A percentile compares a stretch with the other conserved stretches of the same genome.
These are phyloP conservation scores for Nineta flava DNA, from an alignment of 2,888 invertebrate species.

Conservation along the genomic window DNA sequence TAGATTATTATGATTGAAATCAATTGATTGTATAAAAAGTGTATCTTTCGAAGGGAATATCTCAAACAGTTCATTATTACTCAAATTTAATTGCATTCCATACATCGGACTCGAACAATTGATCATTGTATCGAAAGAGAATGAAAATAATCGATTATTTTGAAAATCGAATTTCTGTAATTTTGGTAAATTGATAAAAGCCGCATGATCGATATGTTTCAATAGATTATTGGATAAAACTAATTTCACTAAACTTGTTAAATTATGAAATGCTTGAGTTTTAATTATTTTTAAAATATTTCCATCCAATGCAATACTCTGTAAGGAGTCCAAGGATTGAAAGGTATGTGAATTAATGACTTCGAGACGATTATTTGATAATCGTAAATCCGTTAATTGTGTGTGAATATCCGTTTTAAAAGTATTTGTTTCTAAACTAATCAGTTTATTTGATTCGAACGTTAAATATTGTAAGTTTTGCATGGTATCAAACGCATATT, in stretches of 20 bases:
- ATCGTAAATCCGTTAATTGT: slow-evolving; percentile 58
- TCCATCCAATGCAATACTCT: slow-evolving; percentile 62
- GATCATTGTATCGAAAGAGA: slow-evolving; percentile 50
- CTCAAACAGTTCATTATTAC: slow-evolving; percentile 44
- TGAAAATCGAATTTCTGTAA: slow-evolving; percentile 67
- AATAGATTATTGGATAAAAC: slow-evolving; percentile 73
- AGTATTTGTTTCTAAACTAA: slow-evolving; percentile 42
- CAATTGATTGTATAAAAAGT: slow-evolving; percentile 49
- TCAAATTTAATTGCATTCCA: slow-evolving; percentile 55
- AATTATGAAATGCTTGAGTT: slow-evolving; percentile 55
- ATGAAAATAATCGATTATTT: slow-evolving; percentile 53
- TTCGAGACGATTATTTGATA: slow-evolving; percentile 67
- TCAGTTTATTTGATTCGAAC: slow-evolving; percentile 70
- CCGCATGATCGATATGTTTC: slow-evolving; percentile 49
- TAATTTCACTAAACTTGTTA: slow-evolving; percentile 63
- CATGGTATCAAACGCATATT: slow-evolving; percentile 39
- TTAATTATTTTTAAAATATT: slow-evolving; percentile 59
- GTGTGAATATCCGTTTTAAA: slow-evolving; percentile 54
- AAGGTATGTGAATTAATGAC: slow-evolving; percentile 53
- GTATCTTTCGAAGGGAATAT: slow-evolving; percentile 30
- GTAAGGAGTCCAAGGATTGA: slow-evolving; percentile 50
- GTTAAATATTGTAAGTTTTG: slow-evolving; percentile 63
- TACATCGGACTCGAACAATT: slow-evolving; percentile 45
- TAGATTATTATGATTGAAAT: slow-evolving; percentile 53
- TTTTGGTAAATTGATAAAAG: slow-evolving; percentile 60